phyloP scores from a whole-genome alignment of 2,113 vertebrate genomes.

The Tonatia bakeri region DNA sequence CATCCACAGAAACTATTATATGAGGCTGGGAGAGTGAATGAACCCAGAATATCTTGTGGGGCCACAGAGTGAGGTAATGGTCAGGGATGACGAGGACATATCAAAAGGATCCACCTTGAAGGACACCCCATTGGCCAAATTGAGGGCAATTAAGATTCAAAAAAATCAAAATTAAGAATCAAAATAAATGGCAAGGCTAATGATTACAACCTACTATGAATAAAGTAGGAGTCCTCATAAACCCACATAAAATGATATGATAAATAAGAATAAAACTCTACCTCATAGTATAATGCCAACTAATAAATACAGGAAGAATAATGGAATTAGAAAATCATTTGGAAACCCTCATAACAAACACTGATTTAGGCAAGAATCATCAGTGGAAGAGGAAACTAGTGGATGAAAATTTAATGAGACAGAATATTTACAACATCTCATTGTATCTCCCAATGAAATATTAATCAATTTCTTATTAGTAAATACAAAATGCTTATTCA shows the following conservation, averaged over 20 bases:
- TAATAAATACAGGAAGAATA: neutral
- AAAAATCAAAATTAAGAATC: neutral
- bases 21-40: neutral
- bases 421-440: neutral
- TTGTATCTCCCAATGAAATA: neutral
- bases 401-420: neutral
- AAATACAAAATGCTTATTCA: neutral
- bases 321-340: neutral
- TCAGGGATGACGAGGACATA: neutral
- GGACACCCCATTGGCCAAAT: neutral
- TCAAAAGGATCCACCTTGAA: neutral
- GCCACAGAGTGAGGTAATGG: neutral
- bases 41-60: neutral
- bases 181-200: neutral
- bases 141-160: neutral
- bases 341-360: slow-evolving; percentile 17
- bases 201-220: neutral
- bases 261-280: neutral
- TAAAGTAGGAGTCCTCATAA: neutral
- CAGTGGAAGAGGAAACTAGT: neutral
- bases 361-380: slow-evolving; percentile 2
- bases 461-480: slow-evolving; percentile 7
- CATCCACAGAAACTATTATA: neutral
- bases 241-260: neutral
- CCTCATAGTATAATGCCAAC: neutral